Conservation (phyloP, 92 coral and sea anemone genomes). For the Nematostella vectensis region DNA sequence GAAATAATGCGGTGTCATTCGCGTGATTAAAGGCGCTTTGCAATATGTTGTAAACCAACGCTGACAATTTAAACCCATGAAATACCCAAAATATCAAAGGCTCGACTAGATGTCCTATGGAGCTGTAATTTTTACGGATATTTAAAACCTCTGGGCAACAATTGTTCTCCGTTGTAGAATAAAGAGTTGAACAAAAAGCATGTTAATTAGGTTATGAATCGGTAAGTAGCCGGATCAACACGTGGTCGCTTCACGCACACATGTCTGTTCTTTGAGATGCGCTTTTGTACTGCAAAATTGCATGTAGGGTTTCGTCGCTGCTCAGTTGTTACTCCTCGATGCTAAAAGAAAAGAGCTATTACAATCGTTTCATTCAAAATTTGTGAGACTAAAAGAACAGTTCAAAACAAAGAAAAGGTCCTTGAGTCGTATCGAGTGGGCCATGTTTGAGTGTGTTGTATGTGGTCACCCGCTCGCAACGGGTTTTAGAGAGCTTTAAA, state of each 20-base stretch:
- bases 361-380: neutral
- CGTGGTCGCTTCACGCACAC: slow-evolving; percentile 27
- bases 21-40: too few relatives aligned
- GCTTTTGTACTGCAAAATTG: slow-evolving; percentile 20
- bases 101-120: too few relatives aligned
- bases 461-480: neutral
- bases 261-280: too few relatives aligned
- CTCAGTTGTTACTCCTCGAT: slow-evolving; percentile 28
- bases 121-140: too few relatives aligned
- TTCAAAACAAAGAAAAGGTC: too few relatives aligned
- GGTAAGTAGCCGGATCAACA: slow-evolving; percentile 5
- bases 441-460: neutral
- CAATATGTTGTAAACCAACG: too few relatives aligned
- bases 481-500: neutral
- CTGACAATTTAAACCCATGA: too few relatives aligned
- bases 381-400: too few relatives aligned
- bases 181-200: slow-evolving; percentile 8
- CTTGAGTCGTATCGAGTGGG: too few relatives aligned
- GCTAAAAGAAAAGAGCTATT: slow-evolving; percentile 3
- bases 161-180: neutral
- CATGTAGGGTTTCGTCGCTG: slow-evolving; percentile 15
- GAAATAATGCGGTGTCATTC: too few relatives aligned
- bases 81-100: too few relatives aligned
- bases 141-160: neutral
- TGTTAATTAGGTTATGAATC: slow-evolving; percentile 16